Evolutionary conservation across 2,113 vertebrate genomes (phyloP), one percentile per base, ranked within the genome.

Genomic region (Albula glossodonta): DNA sequence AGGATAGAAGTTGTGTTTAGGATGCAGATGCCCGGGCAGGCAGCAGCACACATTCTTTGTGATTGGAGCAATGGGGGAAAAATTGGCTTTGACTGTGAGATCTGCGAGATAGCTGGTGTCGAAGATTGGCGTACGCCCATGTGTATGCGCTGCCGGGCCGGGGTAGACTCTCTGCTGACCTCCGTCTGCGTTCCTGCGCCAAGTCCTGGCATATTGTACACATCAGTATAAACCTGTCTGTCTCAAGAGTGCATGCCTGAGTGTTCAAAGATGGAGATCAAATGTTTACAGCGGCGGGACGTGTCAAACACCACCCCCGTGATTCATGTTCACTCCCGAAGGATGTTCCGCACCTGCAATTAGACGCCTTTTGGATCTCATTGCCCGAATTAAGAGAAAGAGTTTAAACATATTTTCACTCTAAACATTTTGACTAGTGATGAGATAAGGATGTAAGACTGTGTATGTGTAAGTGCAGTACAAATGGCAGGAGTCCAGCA

Each of bases 181-280:
- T 60, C 80, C 86, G 74, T 13, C 56, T 87, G 51, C 25, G 63
- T 77, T 83, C 86, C 1, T 41, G 63, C 79, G 78, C 50, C 81
- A 90, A 90, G 19, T 86, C 17, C 70, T 91, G 60, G 78, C 86
- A 85, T 85, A 57, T 78, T 88, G 48, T 82, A 51, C n/a, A 13
- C 82, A 86, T 91, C 91, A 83, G 83, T 52, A 86, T 5, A 85
- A 17, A 88, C 85, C 89, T 80, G 84, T 81, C 84, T 49, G 25
- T 57, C 84, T 84, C 51, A 87, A 88, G 0, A 80, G 80, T 11
- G 50, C 70, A n/a, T 41, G 4, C 66, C 86, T 13, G 57, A 88
- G 63, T 79, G 90, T 63, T 49, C 83, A 82, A 86, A 81, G 83
- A 85, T 8, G 84, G 57, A 80, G 86, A 74, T 90, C 9, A 57